These are phyloP conservation scores for Emys orbicularis DNA, from an alignment of 2,797 vertebrate genomes.

Conservation along the genomic window DNA sequence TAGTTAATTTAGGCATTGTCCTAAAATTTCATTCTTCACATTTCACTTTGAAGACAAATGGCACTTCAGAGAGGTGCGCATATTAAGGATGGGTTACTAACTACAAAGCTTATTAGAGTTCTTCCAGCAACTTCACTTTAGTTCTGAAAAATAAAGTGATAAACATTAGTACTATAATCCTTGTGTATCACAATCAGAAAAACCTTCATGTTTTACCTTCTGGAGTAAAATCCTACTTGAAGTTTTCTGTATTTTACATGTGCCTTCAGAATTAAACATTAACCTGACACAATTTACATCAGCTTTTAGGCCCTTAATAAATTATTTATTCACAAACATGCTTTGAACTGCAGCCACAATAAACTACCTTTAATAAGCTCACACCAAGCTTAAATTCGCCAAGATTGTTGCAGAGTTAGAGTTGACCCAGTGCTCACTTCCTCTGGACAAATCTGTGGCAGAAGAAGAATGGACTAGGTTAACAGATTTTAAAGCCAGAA, in stretches of 20 bases:
- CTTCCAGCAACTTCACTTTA: neutral
- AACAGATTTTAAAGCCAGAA: neutral
- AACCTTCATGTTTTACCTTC: neutral
- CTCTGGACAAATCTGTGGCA: neutral
- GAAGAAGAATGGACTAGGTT: neutral
- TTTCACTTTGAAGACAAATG: neutral
- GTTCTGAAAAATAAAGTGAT: neutral
- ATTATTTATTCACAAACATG: neutral
- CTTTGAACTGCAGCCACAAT: neutral
- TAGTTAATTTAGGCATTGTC: neutral
- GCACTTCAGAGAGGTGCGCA: neutral
- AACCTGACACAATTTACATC: neutral
- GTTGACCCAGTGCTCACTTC: neutral
- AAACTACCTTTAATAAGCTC: neutral
- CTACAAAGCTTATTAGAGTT: neutral
- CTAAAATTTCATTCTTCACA: neutral
- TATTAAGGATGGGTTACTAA: neutral
- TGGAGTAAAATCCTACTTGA: neutral
- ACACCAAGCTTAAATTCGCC: neutral
- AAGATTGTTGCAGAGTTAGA: neutral
- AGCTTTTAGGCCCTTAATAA: neutral
- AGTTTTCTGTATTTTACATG: neutral
- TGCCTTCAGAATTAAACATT: neutral
- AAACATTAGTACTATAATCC: neutral
- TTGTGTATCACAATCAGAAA: neutral